Evolutionary conservation across 2,113 vertebrate genomes (phyloP), one percentile per base, ranked within the genome.

Genomic region (Corythaixoides concolor): DNA sequence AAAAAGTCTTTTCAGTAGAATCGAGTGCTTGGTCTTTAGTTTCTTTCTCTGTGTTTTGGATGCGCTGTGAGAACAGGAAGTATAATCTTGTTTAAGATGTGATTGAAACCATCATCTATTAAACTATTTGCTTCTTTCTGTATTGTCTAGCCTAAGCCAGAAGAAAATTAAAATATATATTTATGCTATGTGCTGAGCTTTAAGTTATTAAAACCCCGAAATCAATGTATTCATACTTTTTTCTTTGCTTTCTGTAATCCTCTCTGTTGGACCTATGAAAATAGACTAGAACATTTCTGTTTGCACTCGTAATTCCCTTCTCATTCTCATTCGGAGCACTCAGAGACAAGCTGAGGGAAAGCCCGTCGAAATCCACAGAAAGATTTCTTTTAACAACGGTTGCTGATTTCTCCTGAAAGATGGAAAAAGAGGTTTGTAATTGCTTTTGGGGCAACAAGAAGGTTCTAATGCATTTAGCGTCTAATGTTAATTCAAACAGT

Each of bases 171-270:
- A 91, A 89, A 96, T 75, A 84, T 84, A 77, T 84, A 92, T 95
- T 96, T 94, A 69, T 90, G 63, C 32, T 80, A 66, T 85, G 85
- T 73, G 19, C 41, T 86, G 68, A 93, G 59, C 28, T 91, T 80
- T 94, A 92, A 88, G 85, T 94, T 91, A 90, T 94, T 94, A 96
- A 91, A 55, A 35, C 27, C 30, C 27, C 11, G 24, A 86, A 77
- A 96, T 88, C n/a, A 92, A 85, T 50, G 53, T 90, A 93, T 93
- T 94, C 72, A 84, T 91, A 90, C 32, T 74, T 93, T 95, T 77
- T 90, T 91, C 75, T 94, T 97, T 95, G 35, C 85, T 92, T 95
- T 93, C 45, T 70, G 55, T 91, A 92, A 96, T 96, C 88, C 90
- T 95, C 82, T 91, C 75, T 88, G 72, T 76, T 92, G 83, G 90